Evolutionary conservation across 1,140 invertebrate genomes (phyloP).

Genomic region (Drosophila mauritiana): DNA sequence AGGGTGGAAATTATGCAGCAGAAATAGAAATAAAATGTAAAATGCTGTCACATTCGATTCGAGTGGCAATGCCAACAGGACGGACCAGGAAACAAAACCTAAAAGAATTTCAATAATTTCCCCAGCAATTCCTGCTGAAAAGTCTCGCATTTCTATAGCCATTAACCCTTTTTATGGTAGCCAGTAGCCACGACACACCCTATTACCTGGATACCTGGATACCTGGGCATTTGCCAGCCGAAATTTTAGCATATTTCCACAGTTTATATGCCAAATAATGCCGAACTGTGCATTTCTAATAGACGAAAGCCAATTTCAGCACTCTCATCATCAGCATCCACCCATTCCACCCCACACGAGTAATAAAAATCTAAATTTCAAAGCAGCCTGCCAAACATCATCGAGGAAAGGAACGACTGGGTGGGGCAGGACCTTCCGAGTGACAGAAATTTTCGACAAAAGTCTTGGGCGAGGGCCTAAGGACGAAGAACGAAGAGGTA

Average conservation of each 20-base stretch:
- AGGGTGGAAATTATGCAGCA: constrained; percentile 62
- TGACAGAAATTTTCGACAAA: constrained; percentile 80
- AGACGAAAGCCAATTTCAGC: constrained; percentile 73
- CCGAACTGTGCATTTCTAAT: constrained; percentile 78
- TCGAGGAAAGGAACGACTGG: constrained; percentile 16
- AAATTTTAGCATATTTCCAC: constrained; percentile 73
- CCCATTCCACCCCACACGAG: constrained; percentile 16
- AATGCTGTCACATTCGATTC: constrained; percentile 79
- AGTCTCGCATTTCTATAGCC: constrained; percentile 76
- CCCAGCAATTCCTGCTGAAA: constrained; percentile 68
- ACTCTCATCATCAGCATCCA: constrained; percentile 48
- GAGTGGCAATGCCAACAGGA: constrained; percentile 68
- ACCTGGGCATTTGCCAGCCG: constrained; percentile 38
- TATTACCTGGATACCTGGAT: constrained; percentile 45
- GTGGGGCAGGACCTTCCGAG: constrained; percentile 49
- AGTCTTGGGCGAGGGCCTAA: constrained; percentile 56
- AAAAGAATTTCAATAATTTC: constrained; percentile 79
- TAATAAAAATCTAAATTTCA: constrained; percentile 82
- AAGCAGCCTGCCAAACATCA: constrained; percentile 63
- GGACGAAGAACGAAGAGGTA: constrained; percentile 30
- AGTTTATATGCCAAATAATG: constrained; percentile 77
- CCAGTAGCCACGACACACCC: neutral
- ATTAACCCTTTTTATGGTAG: constrained; percentile 72
- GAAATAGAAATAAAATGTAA: constrained; percentile 66
- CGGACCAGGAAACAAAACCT: constrained; percentile 48